A percentile compares a stretch with the other conserved stretches of the same genome.
Conservation (phyloP, 2,113 vertebrate species). For the Oreotrochilus melanogaster region DNA sequence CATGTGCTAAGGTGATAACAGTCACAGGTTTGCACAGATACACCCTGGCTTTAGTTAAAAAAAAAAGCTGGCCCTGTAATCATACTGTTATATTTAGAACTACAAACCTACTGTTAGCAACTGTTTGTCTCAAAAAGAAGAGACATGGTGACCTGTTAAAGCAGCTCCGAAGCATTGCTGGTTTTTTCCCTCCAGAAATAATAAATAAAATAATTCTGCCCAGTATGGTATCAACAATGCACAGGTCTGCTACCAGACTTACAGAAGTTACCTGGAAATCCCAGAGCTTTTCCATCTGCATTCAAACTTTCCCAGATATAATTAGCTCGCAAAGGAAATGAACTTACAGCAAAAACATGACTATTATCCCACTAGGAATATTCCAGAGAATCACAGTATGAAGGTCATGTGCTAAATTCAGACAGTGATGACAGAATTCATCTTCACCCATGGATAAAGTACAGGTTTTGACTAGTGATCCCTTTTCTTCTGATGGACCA, state of each 20-base stretch:
- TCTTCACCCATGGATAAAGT: rapidly evolving
- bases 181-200: not conserved
- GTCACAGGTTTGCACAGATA: not conserved
- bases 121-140: not conserved
- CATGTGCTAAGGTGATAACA: not conserved
- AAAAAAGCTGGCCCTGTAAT: not conserved
- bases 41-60: not conserved
- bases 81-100: rapidly evolving
- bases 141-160: not conserved
- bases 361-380: not conserved
- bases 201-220: not conserved
- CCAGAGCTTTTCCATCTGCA: not conserved
- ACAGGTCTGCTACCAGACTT: not conserved
- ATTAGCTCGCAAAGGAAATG: not conserved
- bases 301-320: not conserved
- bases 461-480: not conserved
- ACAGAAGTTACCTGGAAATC: not conserved
- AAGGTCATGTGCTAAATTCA: not conserved
- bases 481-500: not conserved
- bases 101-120: not conserved
- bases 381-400: not conserved
- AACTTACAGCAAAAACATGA: not conserved
- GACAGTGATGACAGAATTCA: not conserved
- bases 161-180: not conserved
- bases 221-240: not conserved